Conservation (phyloP, 2,797 vertebrate genomes). For the Ceyx erithaca region DNA sequence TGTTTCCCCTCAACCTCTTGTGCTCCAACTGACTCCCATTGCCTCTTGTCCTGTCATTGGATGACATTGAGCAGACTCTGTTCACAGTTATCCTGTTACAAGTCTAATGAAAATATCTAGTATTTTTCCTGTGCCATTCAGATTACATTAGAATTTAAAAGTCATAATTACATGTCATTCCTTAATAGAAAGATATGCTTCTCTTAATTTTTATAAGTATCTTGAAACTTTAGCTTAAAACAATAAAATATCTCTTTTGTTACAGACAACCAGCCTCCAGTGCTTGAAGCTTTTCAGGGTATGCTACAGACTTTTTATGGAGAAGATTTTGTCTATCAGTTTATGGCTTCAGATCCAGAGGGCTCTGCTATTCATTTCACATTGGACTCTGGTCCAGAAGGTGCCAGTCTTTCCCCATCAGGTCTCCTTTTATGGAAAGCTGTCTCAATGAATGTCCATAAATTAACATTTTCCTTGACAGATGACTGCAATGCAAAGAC, state of each 20-base stretch:
- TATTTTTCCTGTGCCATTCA: background rate
- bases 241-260: slow-evolving; percentile 50
- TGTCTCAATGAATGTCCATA: slow-evolving; percentile 56
- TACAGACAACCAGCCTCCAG: slow-evolving; percentile 87
- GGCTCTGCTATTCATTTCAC: slow-evolving; percentile 85
- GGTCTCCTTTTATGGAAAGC: slow-evolving; percentile 89
- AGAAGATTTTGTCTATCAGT: slow-evolving; percentile 88
- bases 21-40: no score
- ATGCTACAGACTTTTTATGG: slow-evolving; percentile 84
- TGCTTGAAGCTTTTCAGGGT: slow-evolving; percentile 76
- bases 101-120: background rate
- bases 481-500: slow-evolving; percentile 87
- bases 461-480: slow-evolving; percentile 79
- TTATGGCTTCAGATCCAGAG: slow-evolving; percentile 87
- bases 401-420: slow-evolving; percentile 82
- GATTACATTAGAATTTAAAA: background rate
- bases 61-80: no score
- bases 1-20: no score
- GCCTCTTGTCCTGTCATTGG: no score
- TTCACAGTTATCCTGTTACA: background rate
- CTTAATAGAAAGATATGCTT: background rate
- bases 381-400: slow-evolving; percentile 83
- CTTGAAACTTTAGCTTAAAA: background rate
- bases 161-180: background rate
- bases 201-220: background rate